Evolutionary conservation across 2,888 invertebrate species (phyloP).

Genomic region (Hemicrepidius hirtus): DNA sequence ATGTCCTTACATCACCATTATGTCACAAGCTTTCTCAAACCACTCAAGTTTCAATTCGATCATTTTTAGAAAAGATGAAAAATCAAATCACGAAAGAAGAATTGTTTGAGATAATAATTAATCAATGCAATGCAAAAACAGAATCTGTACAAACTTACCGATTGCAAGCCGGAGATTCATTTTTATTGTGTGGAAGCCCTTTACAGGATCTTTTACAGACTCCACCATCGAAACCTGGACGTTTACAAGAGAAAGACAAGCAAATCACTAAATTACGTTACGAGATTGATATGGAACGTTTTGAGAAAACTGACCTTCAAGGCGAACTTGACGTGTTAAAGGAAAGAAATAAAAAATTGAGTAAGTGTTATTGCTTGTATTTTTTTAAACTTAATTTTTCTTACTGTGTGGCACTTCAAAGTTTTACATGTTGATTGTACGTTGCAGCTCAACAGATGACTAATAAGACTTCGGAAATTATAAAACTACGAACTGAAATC

Average conservation of each 20-base stretch:
- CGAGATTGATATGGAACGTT: slow-evolving; percentile 77
- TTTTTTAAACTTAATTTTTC: too few species aligned
- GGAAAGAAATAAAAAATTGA: slow-evolving; percentile 74
- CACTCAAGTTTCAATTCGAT: slow-evolving; percentile 65
- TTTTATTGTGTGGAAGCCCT: slow-evolving; percentile 53
- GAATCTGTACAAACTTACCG: slow-evolving; percentile 43
- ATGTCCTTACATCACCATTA: slow-evolving; percentile 67
- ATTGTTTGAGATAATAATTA: slow-evolving; percentile 61
- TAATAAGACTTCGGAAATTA: slow-evolving; percentile 69
- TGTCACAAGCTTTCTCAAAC: slow-evolving; percentile 63
- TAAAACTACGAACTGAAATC: slow-evolving; percentile 67
- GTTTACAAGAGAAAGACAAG: slow-evolving; percentile 65
- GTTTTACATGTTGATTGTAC: too few species aligned
- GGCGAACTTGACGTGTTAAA: slow-evolving; percentile 76
- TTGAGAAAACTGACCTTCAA: slow-evolving; percentile 78
- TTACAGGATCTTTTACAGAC: slow-evolving; percentile 66
- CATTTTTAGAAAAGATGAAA: slow-evolving; percentile 64
- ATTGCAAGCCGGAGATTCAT: slow-evolving; percentile 56
- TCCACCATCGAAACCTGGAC: slow-evolving; percentile 60
- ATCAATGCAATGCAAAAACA: slow-evolving; percentile 47
- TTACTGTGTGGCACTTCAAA: too few species aligned
- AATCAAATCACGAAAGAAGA: slow-evolving; percentile 59
- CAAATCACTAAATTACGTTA: slow-evolving; percentile 75
- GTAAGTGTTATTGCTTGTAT: slow-evolving; percentile 65
- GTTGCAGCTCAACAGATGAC: slow-evolving; percentile 66